Conservation (phyloP, 2,113 vertebrate genomes). For the Empidonax alnorum region DNA sequence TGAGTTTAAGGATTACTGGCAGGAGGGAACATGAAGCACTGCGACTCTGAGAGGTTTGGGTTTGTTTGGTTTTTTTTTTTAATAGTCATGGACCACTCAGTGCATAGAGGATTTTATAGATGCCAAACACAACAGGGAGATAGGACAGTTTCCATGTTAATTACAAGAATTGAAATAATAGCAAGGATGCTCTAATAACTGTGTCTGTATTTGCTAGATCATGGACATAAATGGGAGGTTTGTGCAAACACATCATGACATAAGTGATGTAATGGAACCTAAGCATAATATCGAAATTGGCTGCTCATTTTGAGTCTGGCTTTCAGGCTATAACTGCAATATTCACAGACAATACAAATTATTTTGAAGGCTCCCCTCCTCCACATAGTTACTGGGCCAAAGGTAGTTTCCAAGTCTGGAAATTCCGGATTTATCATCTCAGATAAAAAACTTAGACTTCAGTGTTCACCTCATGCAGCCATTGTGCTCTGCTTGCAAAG, state of each 20-base stretch:
- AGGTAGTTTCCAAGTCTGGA: background rate
- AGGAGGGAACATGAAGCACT: background rate
- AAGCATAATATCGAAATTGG: background rate
- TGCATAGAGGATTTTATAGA: background rate
- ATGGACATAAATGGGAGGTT: background rate
- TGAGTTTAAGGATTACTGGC: background rate
- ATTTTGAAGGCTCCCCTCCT: background rate
- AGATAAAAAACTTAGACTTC: background rate
- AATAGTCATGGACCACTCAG: accelerated
- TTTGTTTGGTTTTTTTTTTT: too few relatives aligned
- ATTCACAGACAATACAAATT: background rate
- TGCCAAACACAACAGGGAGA: background rate
- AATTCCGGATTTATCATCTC: background rate
- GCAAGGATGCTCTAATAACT: background rate
- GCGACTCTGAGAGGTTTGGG: too few relatives aligned
- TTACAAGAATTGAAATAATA: background rate
- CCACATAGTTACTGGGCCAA: background rate
- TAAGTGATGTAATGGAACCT: background rate
- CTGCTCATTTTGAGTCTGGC: background rate
- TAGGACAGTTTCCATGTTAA: background rate
- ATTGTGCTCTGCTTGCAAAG: background rate
- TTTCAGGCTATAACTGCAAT: background rate
- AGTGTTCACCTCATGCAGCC: accelerated
- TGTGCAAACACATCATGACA: background rate
- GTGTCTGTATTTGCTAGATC: background rate